Evolutionary conservation across 2,113 vertebrate genomes (phyloP), one percentile per base, ranked within the genome.

Genomic region (Chionodraco myersi): DNA sequence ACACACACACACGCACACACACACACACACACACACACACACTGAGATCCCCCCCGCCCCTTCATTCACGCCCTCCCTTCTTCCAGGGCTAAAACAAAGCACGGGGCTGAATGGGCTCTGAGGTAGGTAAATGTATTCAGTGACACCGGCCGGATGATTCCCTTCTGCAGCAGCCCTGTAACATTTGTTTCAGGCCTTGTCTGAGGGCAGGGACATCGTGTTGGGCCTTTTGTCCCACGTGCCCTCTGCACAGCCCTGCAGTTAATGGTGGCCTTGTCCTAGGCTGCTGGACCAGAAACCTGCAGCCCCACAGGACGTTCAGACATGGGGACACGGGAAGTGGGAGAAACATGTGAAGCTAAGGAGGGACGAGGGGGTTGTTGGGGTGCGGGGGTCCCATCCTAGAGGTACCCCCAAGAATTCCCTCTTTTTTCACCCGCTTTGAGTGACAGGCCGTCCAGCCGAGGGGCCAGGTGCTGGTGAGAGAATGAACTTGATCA

Each of bases 111-210:
- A 97, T 97, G 93, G 95, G 89, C 97, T 60, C 96, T 96, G 96
- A 97, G 96, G 97, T 97, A 98, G 98, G 98, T 98, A 97, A 98
- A 99, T 98, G 96, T 97, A 98, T 99, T 97, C 97, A 91, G 94
- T 97, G 97, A 98, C 97, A 98, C 93, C 86, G 94, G 97, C 97
- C 96, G 97, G 96, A 97, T 97, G 97, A 98, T 97, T 98, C 96
- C 96, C 97, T 98, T 98, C 97, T 96, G 95, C 84, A 89, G 94
- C 94, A 95, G 95, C 93, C 94, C 96, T 96, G 95, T 96, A 96
- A 94, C 96, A 88, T 97, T 98, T 99, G 98, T 98, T 97, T 97
- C 96, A 94, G 96, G 92, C 93, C 97, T 98, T 99, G 98, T 98
- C 96, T 96, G 96, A 96, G 97, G 97, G 96, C 94, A 78, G 95